These are phyloP conservation scores for Morone chrysops DNA, from an alignment of 2,113 vertebrate species.

Conservation along the genomic window DNA sequence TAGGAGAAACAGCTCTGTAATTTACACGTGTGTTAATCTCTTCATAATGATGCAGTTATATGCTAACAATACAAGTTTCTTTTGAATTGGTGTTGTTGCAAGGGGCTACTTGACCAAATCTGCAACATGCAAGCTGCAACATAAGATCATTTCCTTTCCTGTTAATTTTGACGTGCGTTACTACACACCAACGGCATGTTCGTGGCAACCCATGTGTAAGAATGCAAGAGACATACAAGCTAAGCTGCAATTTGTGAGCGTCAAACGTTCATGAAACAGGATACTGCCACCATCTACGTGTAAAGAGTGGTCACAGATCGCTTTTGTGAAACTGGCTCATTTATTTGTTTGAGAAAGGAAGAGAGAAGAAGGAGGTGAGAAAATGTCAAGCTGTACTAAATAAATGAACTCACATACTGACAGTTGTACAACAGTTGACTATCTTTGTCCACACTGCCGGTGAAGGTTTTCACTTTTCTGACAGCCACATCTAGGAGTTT, in stretches of 20 bases:
- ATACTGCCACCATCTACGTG: background rate
- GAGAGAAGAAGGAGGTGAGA: background rate
- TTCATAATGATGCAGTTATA: background rate
- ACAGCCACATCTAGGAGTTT: constrained; percentile 15
- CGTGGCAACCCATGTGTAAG: background rate
- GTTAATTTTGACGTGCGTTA: background rate
- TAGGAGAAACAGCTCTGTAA: background rate
- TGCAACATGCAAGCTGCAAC: background rate
- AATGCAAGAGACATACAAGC: background rate
- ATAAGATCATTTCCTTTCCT: background rate
- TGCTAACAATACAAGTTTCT: background rate
- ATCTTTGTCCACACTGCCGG: constrained; percentile 19
- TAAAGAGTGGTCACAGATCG: background rate
- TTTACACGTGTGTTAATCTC: background rate
- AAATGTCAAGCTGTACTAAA: background rate
- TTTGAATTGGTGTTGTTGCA: background rate
- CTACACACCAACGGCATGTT: background rate
- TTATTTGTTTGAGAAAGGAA: background rate
- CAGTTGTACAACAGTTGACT: background rate
- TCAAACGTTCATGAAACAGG: background rate
- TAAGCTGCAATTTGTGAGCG: background rate
- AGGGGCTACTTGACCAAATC: background rate
- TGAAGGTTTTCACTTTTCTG: constrained; percentile 14
- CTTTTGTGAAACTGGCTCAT: background rate
- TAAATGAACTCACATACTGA: background rate